Base-by-base conservation (phyloP, 2,797 vertebrate species). In the Muscicapa striata region DNA sequence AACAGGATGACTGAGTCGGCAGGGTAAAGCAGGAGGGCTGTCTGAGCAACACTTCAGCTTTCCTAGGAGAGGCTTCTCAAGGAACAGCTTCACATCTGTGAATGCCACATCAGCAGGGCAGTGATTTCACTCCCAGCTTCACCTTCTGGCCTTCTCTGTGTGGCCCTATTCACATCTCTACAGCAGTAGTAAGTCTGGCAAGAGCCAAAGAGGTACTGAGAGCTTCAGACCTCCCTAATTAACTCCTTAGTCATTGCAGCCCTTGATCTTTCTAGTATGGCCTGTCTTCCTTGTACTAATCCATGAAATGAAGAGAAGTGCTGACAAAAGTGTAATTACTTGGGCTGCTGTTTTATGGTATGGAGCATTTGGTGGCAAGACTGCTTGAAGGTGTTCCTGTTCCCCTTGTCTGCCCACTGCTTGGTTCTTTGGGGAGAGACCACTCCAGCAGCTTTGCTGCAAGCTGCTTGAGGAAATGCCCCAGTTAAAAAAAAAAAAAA, bases 211-310 rank as follows among this genome's bases (percentile, higher is more conserved):
- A 76, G 30, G 57, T 61, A 78, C 41, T 22, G n/a, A 81, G 32
- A 38, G 21, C 45, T 92, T 87, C 88, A 84, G 84, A 76, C 59
- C 76, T 91, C 55, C 63, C 58, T 91, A 81, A 84, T 91, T 90
- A 91, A 75, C 73, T 78, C 73, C 86, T 90, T 84, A 96, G 84
- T 92, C 88, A 94, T 93, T 11, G 3, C 32, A 85, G 49, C 41
- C 70, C 81, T 95, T 95, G 84, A 95, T 94, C 88, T 95, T 93
- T 93, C 84, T 86, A 36, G 74, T 63, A 90, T 23, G 52, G 67
- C 91, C 68, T 89, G 77, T 92, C 86, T 95, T 90, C 86, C 90
- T 67, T 66, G 77, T 90, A 52, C 38, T 91, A 69, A 90, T 61
- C 68, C 88, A 21, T 68, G 52, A 93, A 93, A 94, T 85, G 59